Evolutionary conservation across 2,113 vertebrate genomes (phyloP).

Genomic region (Astatotilapia flaviijosephi): DNA sequence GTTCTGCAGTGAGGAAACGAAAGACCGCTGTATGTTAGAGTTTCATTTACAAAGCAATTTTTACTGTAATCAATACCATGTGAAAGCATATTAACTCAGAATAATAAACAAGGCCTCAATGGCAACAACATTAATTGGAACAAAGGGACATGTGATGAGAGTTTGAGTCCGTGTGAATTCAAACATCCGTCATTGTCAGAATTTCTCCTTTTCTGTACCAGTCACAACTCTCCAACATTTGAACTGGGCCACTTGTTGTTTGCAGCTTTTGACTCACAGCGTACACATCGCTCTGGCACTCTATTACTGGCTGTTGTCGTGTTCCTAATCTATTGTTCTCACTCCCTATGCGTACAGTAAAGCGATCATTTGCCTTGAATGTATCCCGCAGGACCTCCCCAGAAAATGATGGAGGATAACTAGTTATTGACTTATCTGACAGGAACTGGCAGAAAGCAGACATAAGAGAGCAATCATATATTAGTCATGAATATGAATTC

Average conservation of each 20-base stretch:
- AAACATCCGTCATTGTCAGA: not conserved
- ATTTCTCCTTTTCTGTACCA: not conserved
- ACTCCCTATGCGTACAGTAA: not conserved
- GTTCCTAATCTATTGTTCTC: not conserved
- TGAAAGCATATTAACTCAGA: conserved; percentile 28
- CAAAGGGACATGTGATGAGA: not conserved
- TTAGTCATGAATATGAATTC: conserved; percentile 22
- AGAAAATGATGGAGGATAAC: not conserved
- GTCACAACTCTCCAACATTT: not conserved
- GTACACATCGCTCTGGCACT: not conserved
- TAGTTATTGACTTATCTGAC: conserved; percentile 44
- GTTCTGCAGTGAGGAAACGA: not conserved
- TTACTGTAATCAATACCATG: conserved; percentile 23
- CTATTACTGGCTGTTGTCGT: not conserved
- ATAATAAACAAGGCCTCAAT: conserved; percentile 30
- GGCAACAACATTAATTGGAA: not conserved
- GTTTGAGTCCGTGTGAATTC: not conserved
- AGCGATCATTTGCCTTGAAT: not conserved
- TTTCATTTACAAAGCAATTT: conserved; percentile 17
- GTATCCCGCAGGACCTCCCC: not conserved
- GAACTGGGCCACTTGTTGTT: not conserved
- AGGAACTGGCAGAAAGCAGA: not conserved
- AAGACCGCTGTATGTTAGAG: not conserved
- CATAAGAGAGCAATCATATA: conserved; percentile 7
- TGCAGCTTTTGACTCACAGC: not conserved